Percentiles rank a stretch among this genome's conserved stretches.
phyloP scores from a whole-genome alignment of 1,140 invertebrate species.

The Penaeus chinensis region DNA sequence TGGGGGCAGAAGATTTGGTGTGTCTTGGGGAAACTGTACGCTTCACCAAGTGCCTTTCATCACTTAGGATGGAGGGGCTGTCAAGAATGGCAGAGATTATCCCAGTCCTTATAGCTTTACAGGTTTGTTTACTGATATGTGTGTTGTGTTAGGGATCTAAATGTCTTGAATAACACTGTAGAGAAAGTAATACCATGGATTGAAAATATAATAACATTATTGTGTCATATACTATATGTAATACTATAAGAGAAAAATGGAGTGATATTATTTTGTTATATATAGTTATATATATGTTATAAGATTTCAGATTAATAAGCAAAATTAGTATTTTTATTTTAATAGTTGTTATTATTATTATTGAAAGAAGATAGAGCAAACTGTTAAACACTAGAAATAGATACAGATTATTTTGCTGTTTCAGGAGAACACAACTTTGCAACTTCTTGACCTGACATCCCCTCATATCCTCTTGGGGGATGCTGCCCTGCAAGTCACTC shows the following conservation, averaged over 20 bases:
- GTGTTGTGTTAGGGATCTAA: background rate
- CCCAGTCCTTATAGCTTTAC: conserved; percentile 71
- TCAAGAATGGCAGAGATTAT: conserved; percentile 70
- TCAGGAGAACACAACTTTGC: conserved; percentile 70
- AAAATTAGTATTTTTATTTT: background rate
- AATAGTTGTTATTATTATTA: no score
- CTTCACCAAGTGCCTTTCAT: conserved; percentile 70
- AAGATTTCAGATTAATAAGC: background rate
- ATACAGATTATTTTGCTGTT: background rate
- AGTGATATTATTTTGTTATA: background rate
- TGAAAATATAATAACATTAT: no score
- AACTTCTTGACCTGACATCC: conserved; percentile 72
- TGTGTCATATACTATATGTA: no score
- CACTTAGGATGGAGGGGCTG: conserved; percentile 71
- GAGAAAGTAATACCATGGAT: background rate
- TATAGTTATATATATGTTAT: background rate
- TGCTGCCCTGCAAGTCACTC: conserved; percentile 71
- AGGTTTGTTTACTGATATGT: conserved; percentile 37
- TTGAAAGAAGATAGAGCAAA: background rate
- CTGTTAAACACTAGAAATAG: background rate
- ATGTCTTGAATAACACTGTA: no score
- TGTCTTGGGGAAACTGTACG: conserved; percentile 73
- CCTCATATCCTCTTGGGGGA: conserved; percentile 72
- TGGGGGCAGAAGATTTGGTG: conserved; percentile 70
- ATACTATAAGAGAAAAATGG: no score